Evolutionary conservation across 2,797 vertebrate genomes (phyloP), one percentile per base, ranked within the genome.

Genomic region (Centropyge bicolor): DNA sequence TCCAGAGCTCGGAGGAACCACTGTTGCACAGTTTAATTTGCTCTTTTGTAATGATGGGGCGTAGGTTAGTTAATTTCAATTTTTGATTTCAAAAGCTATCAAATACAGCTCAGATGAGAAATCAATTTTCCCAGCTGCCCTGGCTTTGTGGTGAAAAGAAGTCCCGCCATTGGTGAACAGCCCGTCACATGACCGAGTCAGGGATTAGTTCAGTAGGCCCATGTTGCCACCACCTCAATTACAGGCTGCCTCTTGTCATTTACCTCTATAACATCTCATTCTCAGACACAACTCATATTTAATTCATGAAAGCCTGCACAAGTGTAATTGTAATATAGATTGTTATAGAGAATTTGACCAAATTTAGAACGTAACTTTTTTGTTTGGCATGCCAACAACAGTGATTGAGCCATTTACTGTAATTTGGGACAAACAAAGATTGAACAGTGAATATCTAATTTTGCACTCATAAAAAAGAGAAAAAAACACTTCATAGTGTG

Each of bases 31-130:
- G 62, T 97, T 97, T 98, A 98, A 98, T 99, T 98, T 98, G 97
- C 96, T 99, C 97, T 98, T 98, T 98, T 98, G 96, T 98, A 97
- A 98, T 96, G 93, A 97, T 2, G 71, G 98, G 97, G 96, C 97
- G 96, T 95, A 98, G 98, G 98, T 99, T 99, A 98, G 97, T 98
- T 99, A 97, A 99, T 99, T 99, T 99, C 97, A 99, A 99, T 99
- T 99, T 99, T 98, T 97, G 96, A 99, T 99, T 99, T 99, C 97
- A 98, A 98, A 99, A 99, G 98, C 98, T 98, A 99, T 99, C 98
- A 99, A 99, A 99, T 97, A 98, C 96, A 96, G 96, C 98, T 98
- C 96, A 97, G 97, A 99, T 98, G 98, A 99, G 96, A 99, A 99
- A 99, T 99, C 98, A 99, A 99, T 99, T 99, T 99, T 98, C 98